Percentiles rank a stretch among this genome's conserved stretches.
Conservation (phyloP, 2,113 vertebrate genomes). For the Coregonus clupeaformis region DNA sequence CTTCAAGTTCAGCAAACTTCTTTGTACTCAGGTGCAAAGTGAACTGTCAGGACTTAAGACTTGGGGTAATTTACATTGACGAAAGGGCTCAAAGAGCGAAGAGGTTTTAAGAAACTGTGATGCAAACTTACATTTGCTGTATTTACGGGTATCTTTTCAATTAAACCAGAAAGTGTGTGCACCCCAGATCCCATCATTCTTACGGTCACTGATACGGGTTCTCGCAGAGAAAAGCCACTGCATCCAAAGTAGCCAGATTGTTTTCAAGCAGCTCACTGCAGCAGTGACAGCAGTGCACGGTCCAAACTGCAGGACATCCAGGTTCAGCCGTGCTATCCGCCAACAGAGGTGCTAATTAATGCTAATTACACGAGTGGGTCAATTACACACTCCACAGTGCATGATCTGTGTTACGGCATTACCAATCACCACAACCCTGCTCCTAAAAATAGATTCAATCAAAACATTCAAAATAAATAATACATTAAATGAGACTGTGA, state of each 20-base stretch:
- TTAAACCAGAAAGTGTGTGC: conserved; percentile 1
- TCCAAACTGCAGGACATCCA: conserved; percentile 46
- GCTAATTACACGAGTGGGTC: conserved; percentile 61
- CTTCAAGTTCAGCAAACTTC: too few relatives aligned
- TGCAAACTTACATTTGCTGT: too few relatives aligned
- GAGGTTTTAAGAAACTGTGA: too few relatives aligned
- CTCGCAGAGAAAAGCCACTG: not conserved
- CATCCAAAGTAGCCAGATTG: conserved; percentile 21
- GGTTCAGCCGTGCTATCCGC: conserved; percentile 49
- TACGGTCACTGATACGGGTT: not conserved
- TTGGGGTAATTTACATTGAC: too few relatives aligned
- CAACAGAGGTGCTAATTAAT: conserved; percentile 68
- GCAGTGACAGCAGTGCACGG: conserved; percentile 33
- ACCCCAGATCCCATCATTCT: not conserved
- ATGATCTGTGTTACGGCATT: conserved; percentile 46
- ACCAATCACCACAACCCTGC: conserved; percentile 37
- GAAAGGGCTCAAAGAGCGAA: too few relatives aligned
- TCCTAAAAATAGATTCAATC: not conserved
- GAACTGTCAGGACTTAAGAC: too few relatives aligned
- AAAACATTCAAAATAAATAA: not conserved
- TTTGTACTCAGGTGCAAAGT: too few relatives aligned
- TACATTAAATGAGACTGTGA: not conserved
- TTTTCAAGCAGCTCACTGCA: conserved; percentile 38
- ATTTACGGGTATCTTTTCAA: too few relatives aligned
- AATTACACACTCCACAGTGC: conserved; percentile 60